phyloP scores from a whole-genome alignment of 2,113 vertebrate genomes.

The Tricholaema leucomelas region DNA sequence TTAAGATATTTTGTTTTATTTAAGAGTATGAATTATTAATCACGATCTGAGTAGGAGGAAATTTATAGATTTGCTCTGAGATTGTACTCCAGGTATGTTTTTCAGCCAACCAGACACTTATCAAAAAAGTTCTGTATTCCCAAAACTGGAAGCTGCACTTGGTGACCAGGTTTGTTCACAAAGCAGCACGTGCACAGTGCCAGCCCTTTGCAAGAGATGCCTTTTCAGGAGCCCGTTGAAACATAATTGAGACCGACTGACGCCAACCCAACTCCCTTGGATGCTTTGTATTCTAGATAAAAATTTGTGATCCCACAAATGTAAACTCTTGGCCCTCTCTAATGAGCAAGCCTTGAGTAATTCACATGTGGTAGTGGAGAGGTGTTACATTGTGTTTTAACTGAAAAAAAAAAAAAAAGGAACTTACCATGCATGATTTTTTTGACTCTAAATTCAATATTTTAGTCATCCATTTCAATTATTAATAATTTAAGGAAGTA shows the following conservation, averaged over 20 bases:
- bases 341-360: not conserved
- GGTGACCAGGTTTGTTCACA: not conserved
- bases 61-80: constrained; percentile 15
- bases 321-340: not conserved
- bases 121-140: not conserved
- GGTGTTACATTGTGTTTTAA: not conserved
- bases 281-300: not conserved
- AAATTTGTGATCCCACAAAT: not conserved
- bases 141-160: not conserved
- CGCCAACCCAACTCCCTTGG: rapidly evolving
- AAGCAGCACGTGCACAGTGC: not conserved
- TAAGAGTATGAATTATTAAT: constrained; percentile 39
- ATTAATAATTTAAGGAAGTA: not conserved
- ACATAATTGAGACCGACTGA: not conserved
- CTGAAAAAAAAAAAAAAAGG: not conserved
- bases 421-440: not conserved
- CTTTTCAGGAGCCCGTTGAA: not conserved
- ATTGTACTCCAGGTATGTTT: not conserved
- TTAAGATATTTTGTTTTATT: constrained; percentile 23
- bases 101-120: not conserved
- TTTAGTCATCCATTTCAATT: not conserved
- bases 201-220: not conserved
- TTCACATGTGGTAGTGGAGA: not conserved
- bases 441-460: not conserved
- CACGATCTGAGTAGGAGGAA: not conserved